Evolutionary conservation across 37 sponge, comb jelly and placozoan species (phyloP).

Genomic region (Cladorhizidae sp.): DNA sequence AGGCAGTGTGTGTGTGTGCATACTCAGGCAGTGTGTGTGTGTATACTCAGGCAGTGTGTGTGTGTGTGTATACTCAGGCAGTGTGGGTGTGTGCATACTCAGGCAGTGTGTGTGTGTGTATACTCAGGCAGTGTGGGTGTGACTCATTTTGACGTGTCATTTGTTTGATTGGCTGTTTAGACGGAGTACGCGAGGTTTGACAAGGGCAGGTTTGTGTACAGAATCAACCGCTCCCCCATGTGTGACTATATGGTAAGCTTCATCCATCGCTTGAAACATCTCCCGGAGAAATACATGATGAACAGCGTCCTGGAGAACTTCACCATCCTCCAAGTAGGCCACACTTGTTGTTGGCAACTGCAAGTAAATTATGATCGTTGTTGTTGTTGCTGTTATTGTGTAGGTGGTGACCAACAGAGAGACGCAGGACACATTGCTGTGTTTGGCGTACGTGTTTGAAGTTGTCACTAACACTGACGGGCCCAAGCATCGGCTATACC

Average conservation of each 20-base stretch:
- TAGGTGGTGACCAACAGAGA: constrained; percentile 94
- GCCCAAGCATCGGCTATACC: constrained; percentile 79
- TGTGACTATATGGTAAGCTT: constrained; percentile 98
- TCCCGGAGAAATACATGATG: constrained; percentile 96
- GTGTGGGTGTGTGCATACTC: too few relatives aligned
- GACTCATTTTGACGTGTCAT: too few relatives aligned
- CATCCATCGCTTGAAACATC: constrained; percentile 88
- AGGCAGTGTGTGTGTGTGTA: too few relatives aligned
- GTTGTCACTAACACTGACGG: constrained; percentile 80
- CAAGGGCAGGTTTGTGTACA: constrained; percentile 79
- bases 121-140: too few relatives aligned
- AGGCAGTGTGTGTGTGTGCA: too few relatives aligned
- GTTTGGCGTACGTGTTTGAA: constrained; percentile 97
- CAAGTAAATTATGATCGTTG: background rate
- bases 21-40: too few relatives aligned
- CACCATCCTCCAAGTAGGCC: constrained; percentile 90
- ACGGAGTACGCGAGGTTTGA: constrained; percentile 86
- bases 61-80: too few relatives aligned
- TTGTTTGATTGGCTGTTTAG: too few relatives aligned
- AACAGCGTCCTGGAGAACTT: constrained; percentile 97
- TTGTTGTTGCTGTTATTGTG: background rate
- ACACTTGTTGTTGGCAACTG: too few relatives aligned
- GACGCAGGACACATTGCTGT: constrained; percentile 91
- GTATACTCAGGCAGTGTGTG: too few relatives aligned
- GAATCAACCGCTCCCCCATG: constrained; percentile 89